Percentiles rank a stretch among this genome's conserved stretches.
Conservation (phyloP, 2,113 vertebrate genomes). For the Microcebus jonahi region DNA sequence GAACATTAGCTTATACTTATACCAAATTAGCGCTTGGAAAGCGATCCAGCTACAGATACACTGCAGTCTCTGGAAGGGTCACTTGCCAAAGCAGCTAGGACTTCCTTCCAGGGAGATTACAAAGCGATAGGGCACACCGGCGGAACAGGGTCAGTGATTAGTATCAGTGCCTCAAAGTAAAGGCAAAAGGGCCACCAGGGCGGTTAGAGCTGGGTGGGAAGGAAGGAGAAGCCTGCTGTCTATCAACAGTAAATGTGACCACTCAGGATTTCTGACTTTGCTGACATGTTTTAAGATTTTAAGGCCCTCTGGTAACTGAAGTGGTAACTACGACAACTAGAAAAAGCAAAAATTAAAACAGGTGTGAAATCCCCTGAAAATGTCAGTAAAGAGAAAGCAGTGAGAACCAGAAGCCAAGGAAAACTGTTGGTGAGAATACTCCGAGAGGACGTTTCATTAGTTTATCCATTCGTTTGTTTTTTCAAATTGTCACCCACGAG, state of each 20-base stretch:
- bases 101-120: not conserved
- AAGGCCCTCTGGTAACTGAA: not conserved
- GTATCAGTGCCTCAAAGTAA: not conserved
- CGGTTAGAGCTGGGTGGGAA: not conserved
- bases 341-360: constrained; percentile 43
- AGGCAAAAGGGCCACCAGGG: not conserved
- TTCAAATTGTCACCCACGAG: not conserved
- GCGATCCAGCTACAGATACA: not conserved
- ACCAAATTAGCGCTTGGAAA: not conserved
- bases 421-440: not conserved
- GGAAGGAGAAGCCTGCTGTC: not conserved
- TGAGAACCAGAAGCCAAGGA: not conserved
- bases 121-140: not conserved
- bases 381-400: not conserved
- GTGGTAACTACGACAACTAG: not conserved
- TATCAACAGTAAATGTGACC: not conserved
- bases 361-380: not conserved
- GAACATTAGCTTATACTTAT: not conserved
- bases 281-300: not conserved
- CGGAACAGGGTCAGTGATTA: not conserved
- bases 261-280: not conserved
- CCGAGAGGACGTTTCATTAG: not conserved
- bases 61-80: not conserved
- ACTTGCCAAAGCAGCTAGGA: not conserved
- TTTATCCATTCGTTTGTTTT: not conserved